Evolutionary conservation across 1,140 invertebrate genomes (phyloP).

Genomic region (Drosophila malerkotliana): DNA sequence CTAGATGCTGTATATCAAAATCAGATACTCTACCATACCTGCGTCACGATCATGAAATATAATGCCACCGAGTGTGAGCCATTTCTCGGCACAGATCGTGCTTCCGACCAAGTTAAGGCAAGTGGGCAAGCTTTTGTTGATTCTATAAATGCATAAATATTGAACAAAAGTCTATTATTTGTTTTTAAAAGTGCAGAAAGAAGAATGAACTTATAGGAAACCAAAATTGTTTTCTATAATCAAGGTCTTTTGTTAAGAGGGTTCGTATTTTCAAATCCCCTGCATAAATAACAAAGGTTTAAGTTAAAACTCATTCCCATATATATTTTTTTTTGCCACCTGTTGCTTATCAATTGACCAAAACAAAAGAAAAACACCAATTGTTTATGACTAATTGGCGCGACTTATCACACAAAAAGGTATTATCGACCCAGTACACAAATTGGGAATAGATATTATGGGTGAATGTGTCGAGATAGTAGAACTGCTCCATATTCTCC

Average conservation of each 20-base stretch:
- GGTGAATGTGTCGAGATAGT: constrained; percentile 3
- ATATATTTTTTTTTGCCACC: neutral
- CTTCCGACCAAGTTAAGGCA: constrained; percentile 64
- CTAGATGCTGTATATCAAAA: constrained; percentile 76
- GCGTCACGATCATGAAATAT: constrained; percentile 62
- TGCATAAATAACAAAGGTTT: constrained; percentile 1
- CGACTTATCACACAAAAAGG: constrained; percentile 29
- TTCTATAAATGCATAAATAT: neutral
- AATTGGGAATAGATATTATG: constrained; percentile 18
- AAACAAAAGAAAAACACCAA: constrained; percentile 28
- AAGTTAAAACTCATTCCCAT: neutral
- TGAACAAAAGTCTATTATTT: neutral
- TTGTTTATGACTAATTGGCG: constrained; percentile 31
- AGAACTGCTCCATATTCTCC: constrained; percentile 3
- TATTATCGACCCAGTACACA: constrained; percentile 20
- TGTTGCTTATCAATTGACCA: constrained; percentile 26
- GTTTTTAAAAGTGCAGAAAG: neutral
- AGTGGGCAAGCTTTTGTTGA: constrained; percentile 13
- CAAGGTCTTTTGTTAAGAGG: neutral
- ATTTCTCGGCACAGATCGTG: constrained; percentile 70
- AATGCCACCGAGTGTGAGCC: constrained; percentile 71
- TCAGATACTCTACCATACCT: constrained; percentile 79
- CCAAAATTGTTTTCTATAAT: neutral
- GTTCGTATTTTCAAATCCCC: neutral
- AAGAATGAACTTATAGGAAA: neutral